Percentiles rank a stretch among this genome's conserved stretches.
These are phyloP conservation scores for Anoura caudifer DNA, from an alignment of 2,113 vertebrate species.

Conservation along the genomic window DNA sequence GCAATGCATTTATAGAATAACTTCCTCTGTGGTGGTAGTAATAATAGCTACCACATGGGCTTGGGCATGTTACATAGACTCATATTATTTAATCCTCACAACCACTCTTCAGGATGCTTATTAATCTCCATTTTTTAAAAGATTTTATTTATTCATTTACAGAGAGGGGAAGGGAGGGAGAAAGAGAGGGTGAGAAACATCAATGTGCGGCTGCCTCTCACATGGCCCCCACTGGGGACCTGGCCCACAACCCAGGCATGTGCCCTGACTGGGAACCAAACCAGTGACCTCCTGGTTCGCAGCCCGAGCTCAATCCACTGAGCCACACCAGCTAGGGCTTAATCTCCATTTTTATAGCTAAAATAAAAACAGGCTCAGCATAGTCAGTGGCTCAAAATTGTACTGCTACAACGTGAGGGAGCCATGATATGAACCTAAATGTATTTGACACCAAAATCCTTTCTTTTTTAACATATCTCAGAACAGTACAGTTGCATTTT, in stretches of 20 bases:
- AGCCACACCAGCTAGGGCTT: too few relatives aligned
- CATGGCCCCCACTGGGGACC: too few relatives aligned
- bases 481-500: not conserved
- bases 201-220: too few relatives aligned
- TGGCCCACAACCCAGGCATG: too few relatives aligned
- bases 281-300: too few relatives aligned
- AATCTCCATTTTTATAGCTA: not conserved
- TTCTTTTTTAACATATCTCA: not conserved
- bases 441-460: conserved; percentile 15
- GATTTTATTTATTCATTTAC: too few relatives aligned
- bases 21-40: not conserved
- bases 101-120: not conserved
- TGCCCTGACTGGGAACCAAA: too few relatives aligned
- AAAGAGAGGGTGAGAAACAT: too few relatives aligned
- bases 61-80: not conserved
- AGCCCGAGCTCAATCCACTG: too few relatives aligned
- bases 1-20: not conserved
- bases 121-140: not conserved
- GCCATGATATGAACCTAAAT: not conserved
- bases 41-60: not conserved
- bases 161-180: too few relatives aligned
- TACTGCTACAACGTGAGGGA: not conserved
- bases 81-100: conserved; percentile 11
- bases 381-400: not conserved
- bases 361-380: not conserved